phyloP scores from a whole-genome alignment of 2,797 vertebrate species.

The Buceros bicornis region DNA sequence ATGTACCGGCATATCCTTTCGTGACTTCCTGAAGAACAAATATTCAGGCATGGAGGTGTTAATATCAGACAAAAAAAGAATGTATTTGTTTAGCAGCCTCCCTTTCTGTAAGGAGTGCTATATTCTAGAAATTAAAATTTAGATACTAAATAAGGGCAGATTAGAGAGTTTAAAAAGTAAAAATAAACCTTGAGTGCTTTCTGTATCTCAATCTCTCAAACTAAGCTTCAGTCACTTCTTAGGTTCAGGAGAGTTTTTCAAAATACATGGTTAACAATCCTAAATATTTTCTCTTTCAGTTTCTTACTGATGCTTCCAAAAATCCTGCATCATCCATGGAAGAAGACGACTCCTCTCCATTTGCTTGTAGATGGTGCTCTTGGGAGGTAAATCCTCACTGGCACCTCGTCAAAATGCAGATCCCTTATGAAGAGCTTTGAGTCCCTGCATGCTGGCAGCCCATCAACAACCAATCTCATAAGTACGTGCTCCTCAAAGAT shows the following conservation, averaged over 20 bases:
- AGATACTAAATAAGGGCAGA: background rate
- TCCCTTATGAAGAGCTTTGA: slow-evolving; percentile 78
- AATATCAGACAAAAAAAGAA: background rate
- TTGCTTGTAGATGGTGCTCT: slow-evolving; percentile 49
- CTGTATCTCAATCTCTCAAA: background rate
- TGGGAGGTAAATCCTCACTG: slow-evolving; percentile 84
- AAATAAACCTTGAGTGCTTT: background rate
- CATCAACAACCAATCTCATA: slow-evolving; percentile 50
- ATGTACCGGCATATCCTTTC: slow-evolving; percentile 81
- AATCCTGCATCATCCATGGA: slow-evolving; percentile 84
- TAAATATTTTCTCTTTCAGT: slow-evolving; percentile 9
- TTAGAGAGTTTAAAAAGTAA: background rate
- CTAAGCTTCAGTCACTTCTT: background rate
- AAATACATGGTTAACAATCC: background rate
- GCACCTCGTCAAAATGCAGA: slow-evolving; percentile 80
- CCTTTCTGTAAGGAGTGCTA: background rate
- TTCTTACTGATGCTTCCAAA: slow-evolving; percentile 81
- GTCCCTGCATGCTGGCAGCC: slow-evolving; percentile 21
- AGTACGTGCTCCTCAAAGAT: slow-evolving; percentile 77
- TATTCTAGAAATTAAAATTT: background rate
- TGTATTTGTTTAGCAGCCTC: background rate
- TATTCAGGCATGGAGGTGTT: background rate
- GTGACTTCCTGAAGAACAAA: slow-evolving; percentile 77
- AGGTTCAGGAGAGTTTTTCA: background rate
- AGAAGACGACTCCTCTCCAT: slow-evolving; percentile 81